Conservation (phyloP, 2,888 invertebrate genomes). For the Drosophila colorata region DNA sequence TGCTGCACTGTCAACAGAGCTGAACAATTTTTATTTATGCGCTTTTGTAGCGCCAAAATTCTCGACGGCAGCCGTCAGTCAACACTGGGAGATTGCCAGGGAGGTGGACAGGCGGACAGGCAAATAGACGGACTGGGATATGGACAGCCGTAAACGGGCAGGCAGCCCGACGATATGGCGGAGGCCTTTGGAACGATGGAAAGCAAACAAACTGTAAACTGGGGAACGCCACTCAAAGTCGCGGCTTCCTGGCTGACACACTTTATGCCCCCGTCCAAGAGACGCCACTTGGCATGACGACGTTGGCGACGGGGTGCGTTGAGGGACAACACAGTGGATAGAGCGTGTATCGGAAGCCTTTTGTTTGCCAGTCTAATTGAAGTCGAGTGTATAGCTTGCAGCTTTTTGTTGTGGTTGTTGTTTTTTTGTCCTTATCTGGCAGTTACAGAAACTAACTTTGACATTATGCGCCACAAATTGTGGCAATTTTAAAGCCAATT, state of each 20-base stretch:
- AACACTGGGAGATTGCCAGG: slow-evolving; percentile 57
- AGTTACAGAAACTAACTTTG: slow-evolving; percentile 65
- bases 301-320: too few species aligned
- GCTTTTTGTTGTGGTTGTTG: slow-evolving; percentile 43
- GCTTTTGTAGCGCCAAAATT: slow-evolving; percentile 77
- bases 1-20: slow-evolving; percentile 67
- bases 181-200: slow-evolving; percentile 37
- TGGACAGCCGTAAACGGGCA: slow-evolving; percentile 22
- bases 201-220: slow-evolving; percentile 62
- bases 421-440: slow-evolving; percentile 20
- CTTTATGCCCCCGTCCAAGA: slow-evolving; percentile 47
- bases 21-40: slow-evolving; percentile 71
- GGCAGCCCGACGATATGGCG: slow-evolving; percentile 21
- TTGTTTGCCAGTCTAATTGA: slow-evolving; percentile 72
- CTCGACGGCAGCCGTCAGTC: slow-evolving; percentile 76
- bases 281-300: slow-evolving; percentile 37
- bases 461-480: slow-evolving; percentile 78
- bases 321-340: slow-evolving; percentile 1
- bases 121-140: slow-evolving; percentile 25
- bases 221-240: slow-evolving; percentile 64
- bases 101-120: slow-evolving; percentile 3
- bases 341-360: slow-evolving; percentile 62
- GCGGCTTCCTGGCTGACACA: slow-evolving; percentile 68
- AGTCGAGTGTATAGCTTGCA: slow-evolving; percentile 65
- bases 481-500: slow-evolving; percentile 68